These are phyloP conservation scores for Lagria hirta DNA, from an alignment of 2,888 invertebrate species.

Conservation along the genomic window DNA sequence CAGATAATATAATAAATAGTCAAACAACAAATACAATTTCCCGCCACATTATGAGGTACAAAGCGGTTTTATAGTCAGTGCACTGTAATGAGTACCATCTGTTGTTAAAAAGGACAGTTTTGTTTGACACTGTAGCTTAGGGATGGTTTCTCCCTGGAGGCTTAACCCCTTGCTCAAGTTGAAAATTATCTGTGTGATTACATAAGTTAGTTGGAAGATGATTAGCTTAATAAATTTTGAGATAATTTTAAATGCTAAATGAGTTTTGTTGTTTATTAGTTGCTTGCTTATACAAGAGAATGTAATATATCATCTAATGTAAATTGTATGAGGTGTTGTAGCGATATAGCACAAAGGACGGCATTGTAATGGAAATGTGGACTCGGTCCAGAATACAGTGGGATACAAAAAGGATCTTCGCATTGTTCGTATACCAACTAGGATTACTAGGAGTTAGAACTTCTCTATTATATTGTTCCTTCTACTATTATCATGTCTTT, in stretches of 20 bases:
- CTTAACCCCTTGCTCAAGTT: slow-evolving; percentile 4
- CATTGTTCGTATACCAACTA: slow-evolving; percentile 34
- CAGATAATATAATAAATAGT: slow-evolving; percentile 53
- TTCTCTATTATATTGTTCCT: slow-evolving; percentile 36
- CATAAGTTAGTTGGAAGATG: too few relatives aligned
- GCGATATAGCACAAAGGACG: slow-evolving; percentile 37
- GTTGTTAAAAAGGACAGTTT: slow-evolving; percentile 51
- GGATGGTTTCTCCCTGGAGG: slow-evolving; percentile 22
- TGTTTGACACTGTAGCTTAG: slow-evolving; percentile 36
- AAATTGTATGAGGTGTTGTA: slow-evolving; percentile 40
- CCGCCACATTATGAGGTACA: slow-evolving; percentile 53
- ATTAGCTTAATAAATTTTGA: neutral
- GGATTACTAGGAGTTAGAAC: slow-evolving; percentile 36
- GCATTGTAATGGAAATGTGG: slow-evolving; percentile 47
- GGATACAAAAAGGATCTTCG: slow-evolving; percentile 42
- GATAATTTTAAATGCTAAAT: slow-evolving; percentile 1
- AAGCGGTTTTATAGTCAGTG: slow-evolving; percentile 45
- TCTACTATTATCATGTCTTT: slow-evolving; percentile 37
- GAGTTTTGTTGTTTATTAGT: slow-evolving; percentile 7
- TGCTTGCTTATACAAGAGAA: slow-evolving; percentile 15
- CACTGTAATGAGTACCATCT: slow-evolving; percentile 52
- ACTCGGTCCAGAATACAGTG: slow-evolving; percentile 37
- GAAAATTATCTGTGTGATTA: slow-evolving; percentile 9
- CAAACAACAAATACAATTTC: slow-evolving; percentile 54
- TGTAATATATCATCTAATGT: slow-evolving; percentile 39